These are phyloP conservation scores for Ectemnius cavifrons DNA, from an alignment of 2,888 invertebrate species.

Conservation along the genomic window DNA sequence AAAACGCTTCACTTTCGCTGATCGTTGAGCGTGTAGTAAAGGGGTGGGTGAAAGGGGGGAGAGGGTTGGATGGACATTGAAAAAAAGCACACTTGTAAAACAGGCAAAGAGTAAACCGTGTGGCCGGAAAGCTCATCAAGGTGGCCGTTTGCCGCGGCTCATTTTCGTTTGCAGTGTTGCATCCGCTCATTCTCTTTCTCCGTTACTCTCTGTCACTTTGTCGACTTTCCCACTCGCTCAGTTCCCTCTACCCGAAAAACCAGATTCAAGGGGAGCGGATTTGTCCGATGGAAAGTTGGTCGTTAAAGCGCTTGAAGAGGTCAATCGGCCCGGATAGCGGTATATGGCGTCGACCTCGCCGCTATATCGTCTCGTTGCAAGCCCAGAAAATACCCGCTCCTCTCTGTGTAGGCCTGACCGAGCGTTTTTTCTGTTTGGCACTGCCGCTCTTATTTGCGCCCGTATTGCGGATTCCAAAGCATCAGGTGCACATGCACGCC, in stretches of 20 bases:
- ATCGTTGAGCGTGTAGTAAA: too few relatives aligned
- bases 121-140: slow-evolving; percentile 3
- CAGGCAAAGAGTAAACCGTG: background rate
- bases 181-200: too few relatives aligned
- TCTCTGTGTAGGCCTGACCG: background rate
- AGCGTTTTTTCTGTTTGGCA: slow-evolving; percentile 3
- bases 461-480: slow-evolving; percentile 30
- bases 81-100: slow-evolving; percentile 2
- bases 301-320: slow-evolving; percentile 1
- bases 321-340: slow-evolving; percentile 1
- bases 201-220: background rate
- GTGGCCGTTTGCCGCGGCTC: background rate
- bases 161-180: too few relatives aligned
- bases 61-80: too few relatives aligned
- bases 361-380: background rate
- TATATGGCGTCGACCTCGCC: background rate
- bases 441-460: background rate
- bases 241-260: background rate
- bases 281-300: slow-evolving; percentile 5
- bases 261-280: background rate
- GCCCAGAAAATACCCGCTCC: slow-evolving; percentile 1
- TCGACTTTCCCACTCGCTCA: background rate
- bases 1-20: too few relatives aligned
- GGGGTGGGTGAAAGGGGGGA: too few relatives aligned
- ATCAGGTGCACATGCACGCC: background rate